Conservation (phyloP, 2,888 invertebrate genomes). For the Piscicola geometra region DNA sequence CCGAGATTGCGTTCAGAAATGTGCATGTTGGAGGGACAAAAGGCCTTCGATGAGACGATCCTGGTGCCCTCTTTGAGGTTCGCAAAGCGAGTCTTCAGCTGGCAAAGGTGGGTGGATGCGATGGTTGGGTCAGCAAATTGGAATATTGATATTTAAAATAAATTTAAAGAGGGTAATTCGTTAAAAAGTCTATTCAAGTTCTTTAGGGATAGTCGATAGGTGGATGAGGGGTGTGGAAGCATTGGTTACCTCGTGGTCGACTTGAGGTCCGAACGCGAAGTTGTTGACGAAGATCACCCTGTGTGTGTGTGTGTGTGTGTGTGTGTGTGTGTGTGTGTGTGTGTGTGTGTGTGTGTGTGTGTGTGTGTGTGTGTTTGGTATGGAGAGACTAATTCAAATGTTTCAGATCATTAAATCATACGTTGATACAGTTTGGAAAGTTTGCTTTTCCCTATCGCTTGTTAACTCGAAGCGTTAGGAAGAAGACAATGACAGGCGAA, state of each 20-base stretch:
- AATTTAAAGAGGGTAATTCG: neutral
- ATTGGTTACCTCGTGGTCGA: constrained; percentile 76
- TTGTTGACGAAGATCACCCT: constrained; percentile 96
- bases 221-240: neutral
- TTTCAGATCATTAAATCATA: no score
- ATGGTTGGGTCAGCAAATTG: neutral
- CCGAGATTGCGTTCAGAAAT: constrained; percentile 94
- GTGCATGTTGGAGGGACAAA: constrained; percentile 93
- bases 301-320: constrained; percentile 23
- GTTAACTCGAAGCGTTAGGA: no score
- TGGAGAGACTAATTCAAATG: no score
- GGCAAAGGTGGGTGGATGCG: no score
- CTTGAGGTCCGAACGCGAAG: constrained; percentile 95
- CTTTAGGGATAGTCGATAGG: no score
- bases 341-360: no score
- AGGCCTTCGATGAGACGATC: constrained; percentile 96
- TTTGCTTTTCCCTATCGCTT: no score
- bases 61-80: constrained; percentile 79
- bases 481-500: no score
- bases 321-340: no score
- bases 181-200: no score
- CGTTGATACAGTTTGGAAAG: no score
- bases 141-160: neutral
- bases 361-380: no score
- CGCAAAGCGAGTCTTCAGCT: constrained; percentile 88